Evolutionary conservation across 2,113 vertebrate species (phyloP).

Genomic region (Chiloscyllium plagiosum): DNA sequence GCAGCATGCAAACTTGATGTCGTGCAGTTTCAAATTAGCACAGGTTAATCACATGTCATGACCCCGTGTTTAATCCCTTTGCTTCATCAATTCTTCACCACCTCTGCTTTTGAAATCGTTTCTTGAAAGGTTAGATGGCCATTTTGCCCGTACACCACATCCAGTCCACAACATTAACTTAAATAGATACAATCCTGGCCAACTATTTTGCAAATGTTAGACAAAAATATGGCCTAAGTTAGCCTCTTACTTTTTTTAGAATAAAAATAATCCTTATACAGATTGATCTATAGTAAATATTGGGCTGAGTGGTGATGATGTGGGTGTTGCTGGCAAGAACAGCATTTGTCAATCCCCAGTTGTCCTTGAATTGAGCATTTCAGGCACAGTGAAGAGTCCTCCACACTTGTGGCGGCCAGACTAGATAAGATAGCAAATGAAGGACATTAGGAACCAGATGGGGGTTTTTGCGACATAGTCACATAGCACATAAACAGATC

Average conservation of each 20-base stretch:
- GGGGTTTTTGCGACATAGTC: no score
- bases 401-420: not conserved
- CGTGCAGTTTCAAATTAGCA: not conserved
- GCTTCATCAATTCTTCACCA: not conserved
- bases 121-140: not conserved
- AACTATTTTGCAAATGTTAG: not conserved
- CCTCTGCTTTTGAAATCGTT: not conserved
- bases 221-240: not conserved
- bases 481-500: no score
- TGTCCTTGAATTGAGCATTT: no score
- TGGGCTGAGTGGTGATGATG: not conserved
- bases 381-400: not conserved
- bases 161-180: not conserved
- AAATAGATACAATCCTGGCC: not conserved
- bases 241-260: not conserved
- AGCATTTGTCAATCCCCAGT: no score
- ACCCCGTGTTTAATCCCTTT: not conserved
- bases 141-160: not conserved
- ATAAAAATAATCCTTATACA: not conserved
- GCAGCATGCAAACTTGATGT: not conserved
- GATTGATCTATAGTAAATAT: not conserved
- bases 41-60: not conserved
- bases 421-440: no score
- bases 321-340: not conserved
- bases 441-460: no score